Evolutionary conservation across 2,113 vertebrate species (phyloP).

Genomic region (Equus quagga): DNA sequence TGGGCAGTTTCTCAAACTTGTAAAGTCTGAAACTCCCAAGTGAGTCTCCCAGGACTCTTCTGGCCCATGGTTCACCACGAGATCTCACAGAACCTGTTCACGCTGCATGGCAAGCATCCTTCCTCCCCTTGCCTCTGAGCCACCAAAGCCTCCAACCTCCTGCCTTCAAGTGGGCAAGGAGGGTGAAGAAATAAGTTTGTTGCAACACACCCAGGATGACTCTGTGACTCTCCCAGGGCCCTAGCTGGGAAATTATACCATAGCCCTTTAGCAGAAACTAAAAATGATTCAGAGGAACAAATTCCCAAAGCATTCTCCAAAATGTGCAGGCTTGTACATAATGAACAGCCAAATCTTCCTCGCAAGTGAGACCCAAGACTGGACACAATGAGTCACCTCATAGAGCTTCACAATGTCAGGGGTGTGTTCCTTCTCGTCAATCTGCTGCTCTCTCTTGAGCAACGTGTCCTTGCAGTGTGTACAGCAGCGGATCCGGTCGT

Average conservation of each 20-base stretch:
- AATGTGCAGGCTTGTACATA: neutral
- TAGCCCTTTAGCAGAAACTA: neutral
- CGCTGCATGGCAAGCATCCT: neutral
- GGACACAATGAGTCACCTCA: slow-evolving; percentile 86
- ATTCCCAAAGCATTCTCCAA: neutral
- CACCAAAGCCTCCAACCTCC: neutral
- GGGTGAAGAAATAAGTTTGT: neutral
- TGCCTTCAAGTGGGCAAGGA: neutral
- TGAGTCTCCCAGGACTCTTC: neutral
- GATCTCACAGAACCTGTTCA: neutral
- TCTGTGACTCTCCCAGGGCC: neutral
- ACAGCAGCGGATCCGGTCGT: slow-evolving; percentile 97
- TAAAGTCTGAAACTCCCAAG: neutral
- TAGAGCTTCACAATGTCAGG: slow-evolving; percentile 96
- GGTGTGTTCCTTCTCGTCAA: slow-evolving; percentile 93
- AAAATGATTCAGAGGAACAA: neutral
- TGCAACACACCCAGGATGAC: neutral
- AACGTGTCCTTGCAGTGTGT: slow-evolving; percentile 95
- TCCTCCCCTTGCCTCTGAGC: neutral
- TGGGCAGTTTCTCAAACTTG: neutral
- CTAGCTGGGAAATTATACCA: neutral
- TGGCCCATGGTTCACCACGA: neutral
- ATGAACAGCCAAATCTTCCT: neutral
- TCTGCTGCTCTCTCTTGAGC: slow-evolving; percentile 94
- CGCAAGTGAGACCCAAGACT: fast-evolving